phyloP scores from a whole-genome alignment of 2,888 invertebrate species.

The Apocheima hispidaria region DNA sequence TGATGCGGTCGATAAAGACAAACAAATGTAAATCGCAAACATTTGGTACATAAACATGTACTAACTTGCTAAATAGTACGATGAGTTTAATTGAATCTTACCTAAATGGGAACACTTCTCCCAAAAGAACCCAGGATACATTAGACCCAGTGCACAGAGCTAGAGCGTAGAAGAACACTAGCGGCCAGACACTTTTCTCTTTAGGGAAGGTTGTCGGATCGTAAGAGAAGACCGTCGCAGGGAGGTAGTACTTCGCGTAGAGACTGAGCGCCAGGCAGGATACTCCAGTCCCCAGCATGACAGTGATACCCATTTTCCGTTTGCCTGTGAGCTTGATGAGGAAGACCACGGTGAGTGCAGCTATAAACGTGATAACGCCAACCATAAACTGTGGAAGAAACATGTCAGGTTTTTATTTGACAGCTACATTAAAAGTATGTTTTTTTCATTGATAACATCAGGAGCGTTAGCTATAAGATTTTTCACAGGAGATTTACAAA shows the following conservation, averaged over 20 bases:
- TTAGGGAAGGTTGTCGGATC: constrained; percentile 64
- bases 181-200: constrained; percentile 66
- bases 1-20: no score
- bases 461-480: not conserved
- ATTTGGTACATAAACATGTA: no score
- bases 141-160: constrained; percentile 69
- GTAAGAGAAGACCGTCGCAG: constrained; percentile 70
- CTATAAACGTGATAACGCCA: constrained; percentile 72
- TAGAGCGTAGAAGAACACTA: constrained; percentile 67
- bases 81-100: constrained; percentile 47
- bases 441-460: not conserved
- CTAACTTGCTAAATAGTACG: not conserved
- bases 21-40: no score
- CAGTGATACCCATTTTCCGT: constrained; percentile 71
- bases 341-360: constrained; percentile 67
- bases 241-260: constrained; percentile 68
- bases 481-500: not conserved
- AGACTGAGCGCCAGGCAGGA: constrained; percentile 69
- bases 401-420: not conserved
- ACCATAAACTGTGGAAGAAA: constrained; percentile 66
- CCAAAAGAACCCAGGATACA: constrained; percentile 83
- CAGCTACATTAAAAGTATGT: not conserved
- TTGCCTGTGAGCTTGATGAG: constrained; percentile 75
- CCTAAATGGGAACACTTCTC: constrained; percentile 85
- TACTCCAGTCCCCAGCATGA: constrained; percentile 68